Evolutionary conservation across 2,888 invertebrate genomes (phyloP), one percentile per base, ranked within the genome.

Genomic region (Pherbina coryleti): DNA sequence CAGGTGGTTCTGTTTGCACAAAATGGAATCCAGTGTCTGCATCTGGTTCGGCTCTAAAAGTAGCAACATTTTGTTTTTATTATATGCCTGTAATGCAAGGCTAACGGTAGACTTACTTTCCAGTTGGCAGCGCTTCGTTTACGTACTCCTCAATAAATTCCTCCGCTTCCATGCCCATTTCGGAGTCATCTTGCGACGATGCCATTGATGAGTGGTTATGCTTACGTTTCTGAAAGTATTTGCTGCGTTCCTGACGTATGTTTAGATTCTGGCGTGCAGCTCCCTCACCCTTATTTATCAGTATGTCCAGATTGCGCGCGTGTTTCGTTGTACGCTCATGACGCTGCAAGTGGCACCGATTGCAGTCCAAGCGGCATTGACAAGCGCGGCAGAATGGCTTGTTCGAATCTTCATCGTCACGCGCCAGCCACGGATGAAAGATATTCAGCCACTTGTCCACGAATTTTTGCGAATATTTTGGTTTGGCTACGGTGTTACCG

Each of bases 321-420:
- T 88, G 88, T 25, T 88, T 88, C 9, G 85, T 85, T 0, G 88
- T 88, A 0, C 85, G 84, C 44, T 88, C 88, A 60, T 88, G 88
- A 0, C 88, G 82, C 19, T 86, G 85, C 31, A 88, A 77, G 69
- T 88, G 89, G 49, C 89, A 88, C 3, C 88, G 87, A 77, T 89
- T 88, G 57, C 89, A 89, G 70, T 88, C 89, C 19, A 88, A 71
- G 0, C 85, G 83, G 71, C 87, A 87, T 70, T 86, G 86, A 55
- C 88, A 88, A 0, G 86, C 89, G 7, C 85, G 82, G 37, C 88
- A 88, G 70, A 85, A 89, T 0, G 89, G 88, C 77, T 89, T 88
- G 67, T 87, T 83, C 0, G 84, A 83, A 76, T 88, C 89, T 7
- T 84, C 83, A 11, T 83, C 81, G 3, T 85, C 86, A 0, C 88